Evolutionary conservation across 2,888 invertebrate genomes (phyloP).

Genomic region (Andrena minutula): DNA sequence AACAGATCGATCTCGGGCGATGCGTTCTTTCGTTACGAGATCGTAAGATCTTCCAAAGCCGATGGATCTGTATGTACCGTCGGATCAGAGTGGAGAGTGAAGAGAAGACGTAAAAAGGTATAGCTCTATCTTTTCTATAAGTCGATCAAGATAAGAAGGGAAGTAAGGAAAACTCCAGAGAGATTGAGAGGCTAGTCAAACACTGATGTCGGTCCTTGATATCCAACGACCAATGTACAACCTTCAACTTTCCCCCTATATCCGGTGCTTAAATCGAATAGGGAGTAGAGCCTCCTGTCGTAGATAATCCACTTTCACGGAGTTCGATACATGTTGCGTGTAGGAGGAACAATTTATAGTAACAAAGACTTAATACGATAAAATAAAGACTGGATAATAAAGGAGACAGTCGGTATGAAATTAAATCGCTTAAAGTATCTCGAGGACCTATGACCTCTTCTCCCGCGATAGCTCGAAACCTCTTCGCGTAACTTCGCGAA

Average conservation of each 20-base stretch:
- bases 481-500: neutral
- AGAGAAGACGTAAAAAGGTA: slow-evolving; percentile 13
- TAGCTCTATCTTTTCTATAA: slow-evolving; percentile 11
- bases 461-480: neutral
- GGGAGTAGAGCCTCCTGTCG: neutral
- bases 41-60: neutral
- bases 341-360: too few relatives aligned
- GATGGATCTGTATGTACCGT: neutral
- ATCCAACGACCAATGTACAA: neutral
- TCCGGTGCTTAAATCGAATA: neutral
- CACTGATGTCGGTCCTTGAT: neutral
- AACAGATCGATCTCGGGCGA: slow-evolving; percentile 1
- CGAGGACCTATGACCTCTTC: neutral
- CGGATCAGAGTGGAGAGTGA: neutral
- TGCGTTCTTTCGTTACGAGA: slow-evolving; percentile 13
- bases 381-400: neutral
- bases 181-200: slow-evolving; percentile 8
- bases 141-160: slow-evolving; percentile 8
- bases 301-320: neutral
- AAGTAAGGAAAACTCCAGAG: neutral
- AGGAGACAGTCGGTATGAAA: neutral
- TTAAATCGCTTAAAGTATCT: neutral
- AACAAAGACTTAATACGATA: neutral
- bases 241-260: neutral
- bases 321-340: neutral